Percentiles rank a stretch among this genome's conserved stretches.
These are phyloP conservation scores for Leucopsar rothschildi DNA, from an alignment of 2,113 vertebrate genomes.

Conservation along the genomic window DNA sequence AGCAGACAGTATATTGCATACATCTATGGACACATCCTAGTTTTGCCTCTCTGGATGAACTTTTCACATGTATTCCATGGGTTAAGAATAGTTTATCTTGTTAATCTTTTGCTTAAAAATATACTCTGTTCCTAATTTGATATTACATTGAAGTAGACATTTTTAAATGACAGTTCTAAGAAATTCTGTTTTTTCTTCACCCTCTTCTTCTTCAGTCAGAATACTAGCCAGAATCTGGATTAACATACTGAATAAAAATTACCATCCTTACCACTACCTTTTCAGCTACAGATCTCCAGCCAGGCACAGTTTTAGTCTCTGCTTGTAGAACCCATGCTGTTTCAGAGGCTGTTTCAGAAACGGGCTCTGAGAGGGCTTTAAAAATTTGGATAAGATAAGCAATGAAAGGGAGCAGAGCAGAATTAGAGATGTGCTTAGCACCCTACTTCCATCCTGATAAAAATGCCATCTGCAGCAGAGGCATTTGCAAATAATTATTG, in stretches of 20 bases:
- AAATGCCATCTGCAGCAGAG: not conserved
- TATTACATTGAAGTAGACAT: not conserved
- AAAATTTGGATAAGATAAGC: not conserved
- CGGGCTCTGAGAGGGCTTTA: accelerated
- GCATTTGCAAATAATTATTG: not conserved
- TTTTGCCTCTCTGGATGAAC: not conserved
- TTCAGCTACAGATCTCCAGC: not conserved
- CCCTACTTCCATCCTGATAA: not conserved
- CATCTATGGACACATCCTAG: not conserved
- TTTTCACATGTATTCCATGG: not conserved
- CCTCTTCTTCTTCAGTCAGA: not conserved
- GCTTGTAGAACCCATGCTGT: not conserved
- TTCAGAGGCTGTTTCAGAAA: not conserved
- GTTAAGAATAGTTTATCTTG: not conserved
- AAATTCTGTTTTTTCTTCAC: not conserved
- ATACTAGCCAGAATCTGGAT: not conserved
- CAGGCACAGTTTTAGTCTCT: not conserved
- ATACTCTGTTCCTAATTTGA: not conserved
- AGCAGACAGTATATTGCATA: not conserved
- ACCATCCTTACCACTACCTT: not conserved
- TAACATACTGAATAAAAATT: not conserved
- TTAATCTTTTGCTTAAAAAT: constrained; percentile 5
- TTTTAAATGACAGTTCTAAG: not conserved
- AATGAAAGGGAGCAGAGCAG: not conserved
- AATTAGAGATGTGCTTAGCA: not conserved